Percentiles rank a stretch among this genome's conserved stretches.
phyloP scores from a whole-genome alignment of 2,113 vertebrate species.

The Oncorhynchus clarkii region DNA sequence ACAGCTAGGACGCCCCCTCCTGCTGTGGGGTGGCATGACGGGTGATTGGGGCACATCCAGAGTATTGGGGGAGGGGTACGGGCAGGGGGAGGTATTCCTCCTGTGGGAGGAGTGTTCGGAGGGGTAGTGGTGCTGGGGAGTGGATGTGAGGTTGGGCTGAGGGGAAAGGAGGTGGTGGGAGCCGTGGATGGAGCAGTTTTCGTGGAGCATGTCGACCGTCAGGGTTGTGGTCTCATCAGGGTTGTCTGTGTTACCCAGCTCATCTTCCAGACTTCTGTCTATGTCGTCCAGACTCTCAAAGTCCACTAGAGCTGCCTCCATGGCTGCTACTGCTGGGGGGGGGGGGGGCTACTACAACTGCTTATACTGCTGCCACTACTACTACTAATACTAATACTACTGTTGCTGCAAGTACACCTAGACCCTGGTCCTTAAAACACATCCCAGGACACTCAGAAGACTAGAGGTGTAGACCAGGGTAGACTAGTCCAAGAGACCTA shows the following conservation, averaged over 20 bases:
- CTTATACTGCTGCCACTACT: no score
- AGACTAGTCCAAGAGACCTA: neutral
- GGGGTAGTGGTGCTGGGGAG: slow-evolving; percentile 30
- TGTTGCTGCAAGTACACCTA: no score
- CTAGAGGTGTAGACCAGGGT: neutral
- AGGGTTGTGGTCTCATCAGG: slow-evolving; percentile 70
- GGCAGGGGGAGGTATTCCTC: slow-evolving; percentile 46
- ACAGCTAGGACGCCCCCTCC: slow-evolving; percentile 72
- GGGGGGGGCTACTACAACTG: neutral
- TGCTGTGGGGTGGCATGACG: slow-evolving; percentile 32
- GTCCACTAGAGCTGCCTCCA: slow-evolving; percentile 89
- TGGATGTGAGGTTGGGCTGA: slow-evolving; percentile 16
- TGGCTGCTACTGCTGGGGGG: slow-evolving; percentile 67
- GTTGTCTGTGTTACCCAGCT: slow-evolving; percentile 71
- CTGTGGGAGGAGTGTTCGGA: slow-evolving; percentile 46
- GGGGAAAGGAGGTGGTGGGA: slow-evolving; percentile 22
- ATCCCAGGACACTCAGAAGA: neutral
- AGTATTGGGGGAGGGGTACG: slow-evolving; percentile 41
- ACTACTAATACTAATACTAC: no score
- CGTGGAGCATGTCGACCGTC: slow-evolving; percentile 57
- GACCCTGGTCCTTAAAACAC: no score
- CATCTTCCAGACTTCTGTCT: slow-evolving; percentile 58
- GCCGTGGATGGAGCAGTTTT: slow-evolving; percentile 40
- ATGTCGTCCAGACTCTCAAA: slow-evolving; percentile 83
- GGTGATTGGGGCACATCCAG: slow-evolving; percentile 56